Conservation (phyloP, 37 sponge, comb jelly and placozoan genomes). For the Beroe forskalii region DNA sequence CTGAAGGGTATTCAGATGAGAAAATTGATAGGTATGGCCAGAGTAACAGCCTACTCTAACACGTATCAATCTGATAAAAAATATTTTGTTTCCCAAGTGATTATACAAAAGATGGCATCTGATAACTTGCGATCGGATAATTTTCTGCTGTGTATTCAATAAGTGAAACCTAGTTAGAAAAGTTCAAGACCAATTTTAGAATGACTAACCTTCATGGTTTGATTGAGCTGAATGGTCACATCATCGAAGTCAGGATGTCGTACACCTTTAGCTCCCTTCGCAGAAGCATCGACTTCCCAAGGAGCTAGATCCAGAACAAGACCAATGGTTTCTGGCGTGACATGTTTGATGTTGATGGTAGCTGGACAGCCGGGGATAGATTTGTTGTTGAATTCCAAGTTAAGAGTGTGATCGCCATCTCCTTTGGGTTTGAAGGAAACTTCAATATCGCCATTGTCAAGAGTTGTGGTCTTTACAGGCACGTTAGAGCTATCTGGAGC, state of each 20-base stretch:
- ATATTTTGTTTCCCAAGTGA: no score
- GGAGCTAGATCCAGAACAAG: constrained; percentile 30
- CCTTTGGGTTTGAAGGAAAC: constrained; percentile 54
- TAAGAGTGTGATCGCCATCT: constrained; percentile 54
- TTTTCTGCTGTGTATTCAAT: no score
- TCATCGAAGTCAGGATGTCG: constrained; percentile 59
- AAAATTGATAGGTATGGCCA: no score
- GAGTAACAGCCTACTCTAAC: no score
- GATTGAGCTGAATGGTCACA: constrained; percentile 39
- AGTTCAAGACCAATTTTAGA: no score
- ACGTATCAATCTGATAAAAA: no score
- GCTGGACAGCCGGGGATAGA: constrained; percentile 50
- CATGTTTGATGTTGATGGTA: constrained; percentile 50
- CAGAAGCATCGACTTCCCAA: constrained; percentile 58
- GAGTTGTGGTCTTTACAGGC: constrained; percentile 44
- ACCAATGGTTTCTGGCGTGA: constrained; percentile 49
- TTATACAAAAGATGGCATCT: no score
- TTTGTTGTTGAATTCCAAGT: constrained; percentile 46
- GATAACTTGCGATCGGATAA: no score
- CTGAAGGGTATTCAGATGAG: neutral
- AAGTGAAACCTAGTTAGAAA: no score
- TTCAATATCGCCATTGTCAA: constrained; percentile 53
- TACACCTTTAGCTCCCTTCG: constrained; percentile 61
- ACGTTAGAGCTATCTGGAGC: constrained; percentile 56
- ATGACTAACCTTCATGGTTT: constrained; percentile 63